These are phyloP conservation scores for Lamproptera curius DNA, from an alignment of 2,888 invertebrate species.

Conservation along the genomic window DNA sequence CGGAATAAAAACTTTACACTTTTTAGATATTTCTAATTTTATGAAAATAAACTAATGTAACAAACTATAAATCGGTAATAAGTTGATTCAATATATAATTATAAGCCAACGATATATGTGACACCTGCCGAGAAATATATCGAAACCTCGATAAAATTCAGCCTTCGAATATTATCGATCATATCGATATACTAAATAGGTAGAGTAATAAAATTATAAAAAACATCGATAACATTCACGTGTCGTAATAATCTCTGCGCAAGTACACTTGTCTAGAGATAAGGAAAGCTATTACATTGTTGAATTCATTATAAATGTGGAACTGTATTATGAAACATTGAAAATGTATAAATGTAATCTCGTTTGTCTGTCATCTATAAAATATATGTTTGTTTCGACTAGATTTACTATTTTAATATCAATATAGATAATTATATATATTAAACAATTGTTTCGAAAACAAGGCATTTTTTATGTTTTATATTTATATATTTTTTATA, in stretches of 20 bases:
- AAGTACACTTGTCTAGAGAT: slow-evolving; percentile 3
- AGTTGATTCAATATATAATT: not conserved
- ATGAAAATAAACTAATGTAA: not conserved
- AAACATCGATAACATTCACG: slow-evolving; percentile 5
- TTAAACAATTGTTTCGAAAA: too few species aligned
- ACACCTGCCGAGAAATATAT: too few species aligned
- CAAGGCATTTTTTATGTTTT: too few species aligned
- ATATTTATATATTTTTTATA: too few species aligned
- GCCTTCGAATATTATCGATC: not conserved
- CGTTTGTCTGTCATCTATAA: slow-evolving; percentile 1
- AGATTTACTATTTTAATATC: too few species aligned
- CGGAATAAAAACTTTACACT: not conserved
- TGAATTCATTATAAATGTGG: not conserved
- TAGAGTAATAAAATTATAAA: not conserved
- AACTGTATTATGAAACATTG: not conserved
- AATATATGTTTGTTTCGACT: too few species aligned
- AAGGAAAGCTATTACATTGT: slow-evolving; percentile 9
- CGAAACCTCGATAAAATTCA: not conserved
- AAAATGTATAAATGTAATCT: not conserved
- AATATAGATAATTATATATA: too few species aligned
- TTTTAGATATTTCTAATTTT: not conserved
- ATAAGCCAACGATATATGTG: too few species aligned
- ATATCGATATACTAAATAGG: not conserved
- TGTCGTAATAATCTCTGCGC: slow-evolving; percentile 9
- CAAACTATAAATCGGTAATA: not conserved